Evolutionary conservation across 2,888 invertebrate species (phyloP).

Genomic region (Spilosoma lubricipeda): DNA sequence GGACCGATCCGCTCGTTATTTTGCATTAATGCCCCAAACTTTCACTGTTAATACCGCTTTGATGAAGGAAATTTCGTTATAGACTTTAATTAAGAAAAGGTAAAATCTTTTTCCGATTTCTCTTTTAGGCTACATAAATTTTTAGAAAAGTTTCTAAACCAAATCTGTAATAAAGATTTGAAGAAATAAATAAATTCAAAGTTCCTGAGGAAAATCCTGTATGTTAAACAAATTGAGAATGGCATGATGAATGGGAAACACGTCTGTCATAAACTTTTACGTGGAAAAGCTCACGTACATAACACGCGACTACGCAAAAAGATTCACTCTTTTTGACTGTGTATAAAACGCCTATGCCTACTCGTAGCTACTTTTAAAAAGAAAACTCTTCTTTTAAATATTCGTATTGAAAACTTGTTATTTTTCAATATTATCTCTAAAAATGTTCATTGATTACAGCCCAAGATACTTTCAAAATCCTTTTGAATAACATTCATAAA

Average conservation of each 20-base stretch:
- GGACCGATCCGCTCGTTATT: slow-evolving; percentile 79
- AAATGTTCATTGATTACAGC: neutral
- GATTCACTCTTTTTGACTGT: slow-evolving; percentile 22
- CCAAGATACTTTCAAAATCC: neutral
- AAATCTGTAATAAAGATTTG: slow-evolving; percentile 4
- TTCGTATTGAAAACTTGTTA: neutral
- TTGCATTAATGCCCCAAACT: slow-evolving; percentile 79
- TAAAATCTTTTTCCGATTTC: slow-evolving; percentile 34
- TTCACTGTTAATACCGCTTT: slow-evolving; percentile 70
- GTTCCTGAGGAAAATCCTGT: slow-evolving; percentile 6
- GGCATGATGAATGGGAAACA: slow-evolving; percentile 19
- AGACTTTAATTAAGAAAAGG: slow-evolving; percentile 68
- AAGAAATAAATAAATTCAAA: neutral
- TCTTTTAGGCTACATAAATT: slow-evolving; percentile 19
- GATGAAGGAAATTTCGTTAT: slow-evolving; percentile 74
- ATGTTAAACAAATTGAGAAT: slow-evolving; percentile 18
- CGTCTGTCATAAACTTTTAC: slow-evolving; percentile 32
- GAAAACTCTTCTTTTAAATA: neutral
- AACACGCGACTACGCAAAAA: slow-evolving; percentile 20
- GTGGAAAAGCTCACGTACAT: slow-evolving; percentile 19
- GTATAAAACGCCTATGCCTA: neutral
- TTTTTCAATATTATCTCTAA: neutral
- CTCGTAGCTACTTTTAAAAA: slow-evolving; percentile 9
- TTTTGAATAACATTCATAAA: neutral
- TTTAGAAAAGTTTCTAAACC: slow-evolving; percentile 3